phyloP scores from a whole-genome alignment of 2,888 invertebrate genomes.

The Hipparchia semele region DNA sequence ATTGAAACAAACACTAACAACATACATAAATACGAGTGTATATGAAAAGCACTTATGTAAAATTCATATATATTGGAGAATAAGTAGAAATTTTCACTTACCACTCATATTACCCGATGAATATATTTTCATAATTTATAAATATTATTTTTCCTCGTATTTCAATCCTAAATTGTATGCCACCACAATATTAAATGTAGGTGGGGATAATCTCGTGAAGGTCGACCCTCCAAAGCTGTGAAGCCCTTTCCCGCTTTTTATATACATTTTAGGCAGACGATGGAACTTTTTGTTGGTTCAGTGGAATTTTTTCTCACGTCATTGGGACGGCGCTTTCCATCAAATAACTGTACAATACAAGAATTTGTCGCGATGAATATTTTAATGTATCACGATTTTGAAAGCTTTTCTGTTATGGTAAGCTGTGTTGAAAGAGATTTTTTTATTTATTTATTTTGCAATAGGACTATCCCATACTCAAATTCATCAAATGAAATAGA shows the following conservation, averaged over 20 bases:
- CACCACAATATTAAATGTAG: slow-evolving; percentile 30
- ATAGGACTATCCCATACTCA: neutral
- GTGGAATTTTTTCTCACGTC: slow-evolving; percentile 43
- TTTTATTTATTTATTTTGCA: neutral
- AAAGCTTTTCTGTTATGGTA: too few species aligned
- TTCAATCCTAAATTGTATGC: slow-evolving; percentile 21
- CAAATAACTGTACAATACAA: slow-evolving; percentile 5
- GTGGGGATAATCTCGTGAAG: slow-evolving; percentile 29
- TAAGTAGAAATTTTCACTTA: slow-evolving; percentile 25
- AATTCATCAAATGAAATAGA: too few species aligned
- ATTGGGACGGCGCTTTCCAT: slow-evolving; percentile 1
- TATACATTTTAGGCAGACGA: slow-evolving; percentile 48
- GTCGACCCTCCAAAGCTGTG: slow-evolving; percentile 38
- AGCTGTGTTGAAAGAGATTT: neutral
- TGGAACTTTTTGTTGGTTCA: slow-evolving; percentile 60
- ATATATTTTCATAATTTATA: slow-evolving; percentile 21
- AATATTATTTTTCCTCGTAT: slow-evolving; percentile 3
- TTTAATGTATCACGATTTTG: neutral
- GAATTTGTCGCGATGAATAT: slow-evolving; percentile 3
- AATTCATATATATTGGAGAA: neutral
- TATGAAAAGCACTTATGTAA: neutral
- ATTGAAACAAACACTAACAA: neutral
- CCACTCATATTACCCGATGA: slow-evolving; percentile 19
- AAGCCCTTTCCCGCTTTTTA: slow-evolving; percentile 60
- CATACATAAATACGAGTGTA: neutral